phyloP scores from a whole-genome alignment of 64 coral and sea anemone species.

The Cladopsammia gracilis region DNA sequence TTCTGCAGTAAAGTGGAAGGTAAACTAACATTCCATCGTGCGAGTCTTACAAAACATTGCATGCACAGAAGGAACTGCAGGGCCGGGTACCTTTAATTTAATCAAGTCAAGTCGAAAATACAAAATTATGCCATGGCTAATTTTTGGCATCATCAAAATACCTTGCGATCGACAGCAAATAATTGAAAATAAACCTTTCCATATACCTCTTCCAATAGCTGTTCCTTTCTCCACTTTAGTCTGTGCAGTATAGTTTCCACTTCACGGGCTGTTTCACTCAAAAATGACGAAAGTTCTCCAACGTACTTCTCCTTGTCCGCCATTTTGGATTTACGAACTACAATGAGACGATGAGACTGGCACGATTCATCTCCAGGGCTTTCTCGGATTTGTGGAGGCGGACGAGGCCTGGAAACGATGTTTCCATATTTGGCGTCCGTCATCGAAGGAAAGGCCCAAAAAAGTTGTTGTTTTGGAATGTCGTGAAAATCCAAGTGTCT shows the following conservation, averaged over 20 bases:
- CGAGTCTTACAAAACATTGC: too few relatives aligned
- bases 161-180: neutral
- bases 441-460: neutral
- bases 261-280: neutral
- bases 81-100: too few relatives aligned
- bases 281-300: slow-evolving; percentile 1
- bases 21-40: too few relatives aligned
- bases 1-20: too few relatives aligned
- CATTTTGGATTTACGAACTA: neutral
- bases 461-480: slow-evolving; percentile 45
- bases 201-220: slow-evolving; percentile 8
- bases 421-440: slow-evolving; percentile 31
- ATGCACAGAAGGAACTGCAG: too few relatives aligned
- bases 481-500: neutral
- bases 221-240: slow-evolving; percentile 16
- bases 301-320: slow-evolving; percentile 6
- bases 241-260: slow-evolving; percentile 3
- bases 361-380: neutral
- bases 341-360: neutral
- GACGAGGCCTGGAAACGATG: neutral
- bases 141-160: too few relatives aligned
- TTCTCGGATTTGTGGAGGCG: neutral
- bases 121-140: too few relatives aligned
- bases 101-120: too few relatives aligned
- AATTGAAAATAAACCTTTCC: neutral